Evolutionary conservation across 2,113 vertebrate species (phyloP).

Genomic region (Cynocephalus volans): DNA sequence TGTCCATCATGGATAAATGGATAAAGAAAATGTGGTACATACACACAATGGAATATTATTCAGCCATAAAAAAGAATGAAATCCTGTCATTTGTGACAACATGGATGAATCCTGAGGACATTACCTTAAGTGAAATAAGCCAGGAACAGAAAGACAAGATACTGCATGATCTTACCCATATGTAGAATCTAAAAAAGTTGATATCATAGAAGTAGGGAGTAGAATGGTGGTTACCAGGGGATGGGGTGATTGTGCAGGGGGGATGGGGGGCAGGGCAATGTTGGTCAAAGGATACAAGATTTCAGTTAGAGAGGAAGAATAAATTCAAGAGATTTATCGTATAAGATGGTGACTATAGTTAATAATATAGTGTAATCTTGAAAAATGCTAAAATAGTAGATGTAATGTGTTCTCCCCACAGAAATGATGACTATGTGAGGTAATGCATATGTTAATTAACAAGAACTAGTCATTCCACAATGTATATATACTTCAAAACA

Average conservation of each 20-base stretch:
- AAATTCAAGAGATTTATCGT: not conserved
- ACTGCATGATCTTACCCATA: not conserved
- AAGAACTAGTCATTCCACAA: not conserved
- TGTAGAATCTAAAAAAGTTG: not conserved
- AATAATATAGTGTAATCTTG: not conserved
- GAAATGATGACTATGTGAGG: not conserved
- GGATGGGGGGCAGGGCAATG: not conserved
- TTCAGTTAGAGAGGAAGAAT: not conserved
- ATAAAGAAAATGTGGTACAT: not conserved
- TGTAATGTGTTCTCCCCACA: not conserved
- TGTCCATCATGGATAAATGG: not conserved
- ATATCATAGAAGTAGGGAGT: not conserved
- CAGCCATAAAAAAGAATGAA: not conserved
- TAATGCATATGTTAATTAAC: not conserved
- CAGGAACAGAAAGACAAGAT: not conserved
- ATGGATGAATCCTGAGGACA: not conserved
- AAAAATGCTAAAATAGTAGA: not conserved
- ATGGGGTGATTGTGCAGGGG: not conserved
- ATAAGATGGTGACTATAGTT: not conserved
- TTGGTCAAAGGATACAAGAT: not conserved
- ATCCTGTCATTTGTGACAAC: not conserved
- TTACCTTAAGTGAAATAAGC: not conserved
- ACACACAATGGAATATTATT: not conserved
- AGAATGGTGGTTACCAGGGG: not conserved
- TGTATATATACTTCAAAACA: not conserved